A percentile compares a stretch with the other conserved stretches of the same genome.
These are phyloP conservation scores for Barnardius zonarius DNA, from an alignment of 2,113 vertebrate genomes.

Conservation along the genomic window DNA sequence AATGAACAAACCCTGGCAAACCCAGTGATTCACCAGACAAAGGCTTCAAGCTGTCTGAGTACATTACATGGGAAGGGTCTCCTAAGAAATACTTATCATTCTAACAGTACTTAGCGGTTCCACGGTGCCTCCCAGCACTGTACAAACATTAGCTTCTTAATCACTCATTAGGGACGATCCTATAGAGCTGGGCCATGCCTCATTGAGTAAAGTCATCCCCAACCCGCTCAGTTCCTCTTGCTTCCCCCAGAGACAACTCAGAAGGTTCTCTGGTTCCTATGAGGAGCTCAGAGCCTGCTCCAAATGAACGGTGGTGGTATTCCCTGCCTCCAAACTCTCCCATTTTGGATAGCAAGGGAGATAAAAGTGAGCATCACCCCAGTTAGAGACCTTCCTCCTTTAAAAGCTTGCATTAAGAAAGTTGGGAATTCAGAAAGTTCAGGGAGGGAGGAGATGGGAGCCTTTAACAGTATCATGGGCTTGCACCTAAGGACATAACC, in stretches of 20 bases:
- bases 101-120: constrained; percentile 28
- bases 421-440: background rate
- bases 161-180: constrained; percentile 48
- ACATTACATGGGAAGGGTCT: background rate
- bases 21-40: background rate
- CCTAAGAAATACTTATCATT: constrained; percentile 9
- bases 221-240: background rate
- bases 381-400: background rate
- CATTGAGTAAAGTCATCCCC: constrained; percentile 65
- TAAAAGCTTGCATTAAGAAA: background rate
- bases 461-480: background rate
- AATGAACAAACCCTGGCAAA: background rate
- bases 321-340: background rate
- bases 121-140: constrained; percentile 14
- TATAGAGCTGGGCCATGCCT: constrained; percentile 43
- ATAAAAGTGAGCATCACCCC: background rate
- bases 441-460: background rate
- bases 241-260: background rate
- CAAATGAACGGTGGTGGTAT: rapidly evolving
- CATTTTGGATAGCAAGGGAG: background rate
- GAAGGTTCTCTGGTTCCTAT: background rate
- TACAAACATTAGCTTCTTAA: constrained; percentile 61
- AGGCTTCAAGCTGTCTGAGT: background rate
- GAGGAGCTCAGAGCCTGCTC: background rate
- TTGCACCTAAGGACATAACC: background rate